Conservation (phyloP, 2,797 vertebrate species). For the Gobio occitaniae region DNA sequence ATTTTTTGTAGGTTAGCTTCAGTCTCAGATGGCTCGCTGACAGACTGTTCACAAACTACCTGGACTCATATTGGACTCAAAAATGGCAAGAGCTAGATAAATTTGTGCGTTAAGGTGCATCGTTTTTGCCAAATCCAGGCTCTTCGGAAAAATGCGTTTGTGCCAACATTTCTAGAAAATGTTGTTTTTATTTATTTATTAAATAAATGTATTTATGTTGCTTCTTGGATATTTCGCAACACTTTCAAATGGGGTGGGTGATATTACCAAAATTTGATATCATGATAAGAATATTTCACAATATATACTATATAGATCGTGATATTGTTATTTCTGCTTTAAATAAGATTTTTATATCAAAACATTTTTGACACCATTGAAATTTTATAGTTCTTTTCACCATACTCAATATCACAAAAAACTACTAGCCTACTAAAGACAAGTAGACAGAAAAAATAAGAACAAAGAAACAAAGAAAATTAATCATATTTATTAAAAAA, state of each 20-base stretch:
- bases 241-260: neutral
- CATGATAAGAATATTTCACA: neutral
- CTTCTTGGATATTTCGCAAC: neutral
- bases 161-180: neutral
- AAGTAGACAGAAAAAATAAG: too few species aligned
- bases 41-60: neutral
- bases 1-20: neutral
- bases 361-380: too few species aligned
- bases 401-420: too few species aligned
- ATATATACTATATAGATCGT: too few species aligned
- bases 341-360: too few species aligned
- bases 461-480: too few species aligned
- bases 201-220: neutral
- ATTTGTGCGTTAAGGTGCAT: neutral
- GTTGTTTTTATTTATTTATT: too few species aligned
- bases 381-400: too few species aligned
- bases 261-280: neutral
- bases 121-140: neutral
- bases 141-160: neutral
- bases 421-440: too few species aligned
- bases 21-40: neutral
- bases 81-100: neutral
- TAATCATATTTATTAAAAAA: too few species aligned
- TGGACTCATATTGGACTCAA: neutral
- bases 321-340: too few species aligned